Conservation (phyloP, 37 sponge, comb jelly and placozoan genomes). For the Aplysina aerophoba region DNA sequence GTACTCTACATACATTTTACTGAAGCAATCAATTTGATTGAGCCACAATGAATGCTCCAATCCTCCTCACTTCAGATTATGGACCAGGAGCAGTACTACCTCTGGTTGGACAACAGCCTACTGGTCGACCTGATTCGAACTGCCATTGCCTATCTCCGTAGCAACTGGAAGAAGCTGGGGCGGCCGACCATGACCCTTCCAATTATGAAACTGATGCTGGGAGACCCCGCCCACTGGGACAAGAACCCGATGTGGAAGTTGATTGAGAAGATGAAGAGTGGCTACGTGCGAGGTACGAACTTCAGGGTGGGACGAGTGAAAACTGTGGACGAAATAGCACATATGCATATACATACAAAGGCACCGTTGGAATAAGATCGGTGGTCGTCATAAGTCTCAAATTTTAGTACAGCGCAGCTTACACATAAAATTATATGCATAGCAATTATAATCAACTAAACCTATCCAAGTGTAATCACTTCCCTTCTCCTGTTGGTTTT, state of each 20-base stretch:
- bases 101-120: conserved; percentile 78
- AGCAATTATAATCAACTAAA: not conserved
- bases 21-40: too few relatives aligned
- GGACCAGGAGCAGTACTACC: conserved; percentile 88
- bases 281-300: conserved; percentile 74
- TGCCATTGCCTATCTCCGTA: conserved; percentile 78
- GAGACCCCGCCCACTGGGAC: conserved; percentile 56
- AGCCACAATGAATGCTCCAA: not conserved
- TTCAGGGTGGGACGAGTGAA: not conserved
- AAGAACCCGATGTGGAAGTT: conserved; percentile 69
- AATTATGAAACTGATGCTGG: conserved; percentile 65
- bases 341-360: not conserved
- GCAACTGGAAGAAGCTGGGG: conserved; percentile 87
- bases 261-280: conserved; percentile 50
- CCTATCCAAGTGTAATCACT: not conserved
- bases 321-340: not conserved
- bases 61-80: conserved; percentile 61
- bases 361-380: too few relatives aligned
- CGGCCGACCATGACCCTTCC: conserved; percentile 84
- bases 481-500: not conserved
- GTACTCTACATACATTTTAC: too few relatives aligned
- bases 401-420: too few relatives aligned
- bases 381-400: too few relatives aligned
- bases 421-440: too few relatives aligned
- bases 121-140: conserved; percentile 82